Evolutionary conservation across 2,888 invertebrate genomes (phyloP).

Genomic region (Leptodirus hochenwartii): DNA sequence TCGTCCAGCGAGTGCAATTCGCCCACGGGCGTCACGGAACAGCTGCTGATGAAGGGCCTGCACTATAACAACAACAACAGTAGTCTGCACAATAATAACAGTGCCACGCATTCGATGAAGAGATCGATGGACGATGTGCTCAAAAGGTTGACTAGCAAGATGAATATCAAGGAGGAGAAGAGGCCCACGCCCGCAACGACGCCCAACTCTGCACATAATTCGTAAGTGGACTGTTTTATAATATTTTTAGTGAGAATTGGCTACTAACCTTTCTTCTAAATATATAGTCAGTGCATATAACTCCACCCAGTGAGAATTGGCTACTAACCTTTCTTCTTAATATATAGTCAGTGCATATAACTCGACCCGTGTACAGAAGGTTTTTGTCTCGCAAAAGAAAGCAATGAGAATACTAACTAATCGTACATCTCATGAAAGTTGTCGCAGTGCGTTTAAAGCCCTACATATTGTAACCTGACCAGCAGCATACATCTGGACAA

Average conservation of each 20-base stretch:
- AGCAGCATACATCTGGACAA: too few relatives aligned
- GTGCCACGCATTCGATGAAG: constrained; percentile 40
- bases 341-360: too few relatives aligned
- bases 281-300: too few relatives aligned
- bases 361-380: too few relatives aligned
- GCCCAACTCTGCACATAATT: constrained; percentile 29
- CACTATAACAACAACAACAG: constrained; percentile 44
- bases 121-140: constrained; percentile 85
- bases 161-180: constrained; percentile 57
- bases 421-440: too few relatives aligned
- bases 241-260: constrained; percentile 4
- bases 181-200: constrained; percentile 52
- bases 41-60: constrained; percentile 29
- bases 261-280: too few relatives aligned
- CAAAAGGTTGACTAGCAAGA: constrained; percentile 67
- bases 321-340: constrained; percentile 1
- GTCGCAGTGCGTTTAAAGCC: too few relatives aligned
- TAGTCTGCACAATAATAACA: constrained; percentile 43
- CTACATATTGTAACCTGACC: too few relatives aligned
- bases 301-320: background rate
- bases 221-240: too few relatives aligned
- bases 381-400: too few relatives aligned
- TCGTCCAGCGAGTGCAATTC: constrained; percentile 61
- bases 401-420: too few relatives aligned
- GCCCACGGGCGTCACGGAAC: constrained; percentile 47